Base-by-base conservation (phyloP, 2,113 vertebrate genomes). In the Picathartes gymnocephalus region DNA sequence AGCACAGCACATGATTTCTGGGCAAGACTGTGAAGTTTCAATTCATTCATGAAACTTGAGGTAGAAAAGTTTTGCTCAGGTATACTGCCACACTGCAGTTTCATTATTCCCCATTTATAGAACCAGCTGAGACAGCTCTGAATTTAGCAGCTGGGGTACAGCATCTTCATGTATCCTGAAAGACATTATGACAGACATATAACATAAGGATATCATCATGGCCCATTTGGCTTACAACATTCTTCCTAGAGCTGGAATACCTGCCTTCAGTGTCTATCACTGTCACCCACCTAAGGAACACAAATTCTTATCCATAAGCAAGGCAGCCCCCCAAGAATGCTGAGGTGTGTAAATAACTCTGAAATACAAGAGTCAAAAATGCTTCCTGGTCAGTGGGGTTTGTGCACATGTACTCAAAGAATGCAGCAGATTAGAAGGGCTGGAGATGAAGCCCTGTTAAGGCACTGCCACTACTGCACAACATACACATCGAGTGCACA, bases 361-460 rank as follows among this genome's bases (percentile, higher is more conserved):
- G 24, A 21, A 25, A 89, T 8, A 39, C 15, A 58, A 30, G 4
- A 48, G 37, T 21, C 15, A 62, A 19, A 90, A 95, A 83, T 10
- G 30, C 11, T 70, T 5, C 18, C n/a, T 0, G 1, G 5, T 30
- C 0, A 0, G 37, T 27, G 11, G 12, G 3, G 24, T 31, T 56
- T 76, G 18, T 25, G 40, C 12, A 25, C 12, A 2, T 1, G 21
- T 16, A 7, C 45, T 53, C 45, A 21, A 39, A 50, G 28, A 33
- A 64, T 1, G 4, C 0, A 57, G 72, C 1, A 37, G 30, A 31
- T 20, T 10, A 47, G 44, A 85, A 65, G 28, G 23, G 25, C 17
- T 65, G 23, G 23, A 72, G 45, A 51, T 10, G 20, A 51, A 81
- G 42, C 14, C 25, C 30, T 48, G 10, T 21, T 25, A 80, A 77